Base-by-base conservation (phyloP, 2,797 vertebrate genomes). In the Hapalemur alaotrensis region DNA sequence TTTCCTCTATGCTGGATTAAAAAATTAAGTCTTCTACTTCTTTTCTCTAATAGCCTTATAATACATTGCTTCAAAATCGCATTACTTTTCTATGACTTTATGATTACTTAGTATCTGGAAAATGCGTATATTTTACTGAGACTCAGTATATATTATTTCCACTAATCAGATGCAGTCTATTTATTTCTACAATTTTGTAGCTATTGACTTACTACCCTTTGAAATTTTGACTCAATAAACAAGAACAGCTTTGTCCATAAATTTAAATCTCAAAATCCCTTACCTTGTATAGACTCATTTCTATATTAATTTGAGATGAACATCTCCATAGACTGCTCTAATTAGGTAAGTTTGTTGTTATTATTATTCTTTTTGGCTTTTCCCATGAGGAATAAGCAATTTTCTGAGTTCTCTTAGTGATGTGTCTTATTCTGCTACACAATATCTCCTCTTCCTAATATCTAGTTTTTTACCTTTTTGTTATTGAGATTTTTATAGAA, bases 181-280 rank as follows among this genome's bases (percentile, higher is more conserved):
- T 72, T 83, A 63, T 52, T 72, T 46, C 17, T 81, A 75, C 32
- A 48, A 32, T 76, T 78, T 94, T 65, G 25, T 48, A 85, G 46
- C 61, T 57, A 48, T 93, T 93, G 41, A 57, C n/a, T 50, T 80
- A 73, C 25, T 43, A 30, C 5, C 25, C 20, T 88, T 52, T 83
- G 67, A 67, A n/a, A 48, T 78, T 94, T 95, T 93, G 28, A 86
- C 75, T 82, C 95, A 90, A 50, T 84, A 89, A 81, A 48, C 32
- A 35, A 80, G n/a, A 92, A 65, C 41, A 59, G 9, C 90, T 95
- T 87, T 96, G 78, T 83, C 48, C 57, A 87, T 90, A 90, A 73
- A 94, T 67, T 89, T 75, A 93, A 93, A 81, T 75, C 67, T 90
- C 25, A 80, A 75, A 92, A 72, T 46, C 59, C 72, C 61, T 79